Base-by-base conservation (phyloP, 1,140 invertebrate species). In the Polypedilum vanderplanki region DNA sequence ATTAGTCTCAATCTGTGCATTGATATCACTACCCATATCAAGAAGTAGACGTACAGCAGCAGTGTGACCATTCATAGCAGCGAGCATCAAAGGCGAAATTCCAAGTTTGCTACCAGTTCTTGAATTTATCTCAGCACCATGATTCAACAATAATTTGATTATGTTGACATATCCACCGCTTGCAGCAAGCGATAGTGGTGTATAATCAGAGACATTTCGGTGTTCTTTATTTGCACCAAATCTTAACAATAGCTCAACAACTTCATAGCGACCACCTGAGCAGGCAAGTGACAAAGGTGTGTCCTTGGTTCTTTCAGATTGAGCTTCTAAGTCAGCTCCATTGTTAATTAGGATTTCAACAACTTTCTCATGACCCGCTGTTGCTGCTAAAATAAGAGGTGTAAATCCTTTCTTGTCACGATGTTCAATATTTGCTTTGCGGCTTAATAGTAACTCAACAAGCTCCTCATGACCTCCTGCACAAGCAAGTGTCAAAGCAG, bases 1-100 rank as follows among this genome's bases (percentile, higher is more conserved):
- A 84, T 99, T 99, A 3, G 98, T 99, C 85, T 99, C 98, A 79
- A 99, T 99, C 87, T 99, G 95, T 74, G 98, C 97, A 87, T 99
- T 99, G 76, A 99, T 99, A 83, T 99, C 98, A 81, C 95, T 97
- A 75, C 97, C 97, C 90, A 95, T 97, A 82, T 99, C 97, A 74
- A 99, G 85, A 17, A 99, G 86, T 73, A 99, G 85, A 80, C 92
- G 91, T 12, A 94, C 93, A 74, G 93, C 93, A 75, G 91, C 90
- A 84, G 95, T 95, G 85, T 99, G 98, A 0, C 98, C 98, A 88
- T 99, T 99, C 98, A 99, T 99, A 7, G 98, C 96, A 20, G 98
- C 97, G 78, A 99, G 84, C 98, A 99, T 99, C 20, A 99, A 86
- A 3, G 98, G 98, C 0, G 97, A 99, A 79, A 99, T 99, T 73